Evolutionary conservation across 1,140 invertebrate species (phyloP), one percentile per base, ranked within the genome.

Genomic region (Aphis gossypii): DNA sequence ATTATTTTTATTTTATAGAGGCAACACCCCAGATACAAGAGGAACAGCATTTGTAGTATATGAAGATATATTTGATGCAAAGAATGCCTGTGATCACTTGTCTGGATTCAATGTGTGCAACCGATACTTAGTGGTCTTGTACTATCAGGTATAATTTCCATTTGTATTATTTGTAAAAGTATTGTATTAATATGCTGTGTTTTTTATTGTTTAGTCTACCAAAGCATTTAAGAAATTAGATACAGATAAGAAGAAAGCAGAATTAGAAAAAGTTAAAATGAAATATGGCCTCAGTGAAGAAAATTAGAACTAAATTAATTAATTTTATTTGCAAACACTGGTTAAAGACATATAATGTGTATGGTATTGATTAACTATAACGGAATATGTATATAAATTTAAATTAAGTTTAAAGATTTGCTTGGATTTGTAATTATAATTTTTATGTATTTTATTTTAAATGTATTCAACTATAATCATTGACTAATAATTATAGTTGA

Each of bases 31-130:
- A 44, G 99, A 99, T 96, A 99, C 99, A 0, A 97, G 98, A 96
- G 99, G 99, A 84, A 99, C 99, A 92, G 99, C 99, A 38, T 99
- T 99, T 97, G 99, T 99, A 89, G 98, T 99, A 2, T 99, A 99
- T 96, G 99, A 99, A 96, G 99, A 99, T 95, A 99, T 99, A 94
- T 99, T 99, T 96, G 99, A 99, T 97, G 99, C 99, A 0, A 99
- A 99, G 96, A 99, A 99, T 96, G 99, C 99, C 21, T 99, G 99
- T 96, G 99, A 99, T 96, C 99, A 99, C 96, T 96, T 99, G 82
- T 99, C 98, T 94, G 99, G 99, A 48, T 99, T 99, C 95, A 99
- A 99, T 95, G 99, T 99, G 35, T 99, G 99, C 95, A 99, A 99
- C 95, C 96, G 99, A 94, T 99, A 99, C 95, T 96, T 99, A 60